A percentile compares a stretch with the other conserved stretches of the same genome.
Conservation (phyloP, 1,140 invertebrate species). For the Stenopsyche tienmushanensis region DNA sequence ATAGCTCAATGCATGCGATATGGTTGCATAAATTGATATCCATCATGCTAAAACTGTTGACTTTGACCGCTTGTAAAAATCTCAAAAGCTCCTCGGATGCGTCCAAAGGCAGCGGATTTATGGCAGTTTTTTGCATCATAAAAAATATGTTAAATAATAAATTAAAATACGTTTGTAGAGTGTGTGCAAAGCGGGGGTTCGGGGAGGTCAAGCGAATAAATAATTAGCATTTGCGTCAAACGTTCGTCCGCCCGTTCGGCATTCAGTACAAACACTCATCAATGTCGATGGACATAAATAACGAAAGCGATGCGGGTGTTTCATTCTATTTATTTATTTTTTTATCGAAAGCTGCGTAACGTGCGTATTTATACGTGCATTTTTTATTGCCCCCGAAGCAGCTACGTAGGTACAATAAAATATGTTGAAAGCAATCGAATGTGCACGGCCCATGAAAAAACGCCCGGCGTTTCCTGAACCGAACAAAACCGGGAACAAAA, state of each 20-base stretch:
- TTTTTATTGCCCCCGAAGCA: neutral
- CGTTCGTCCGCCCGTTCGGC: too few relatives aligned
- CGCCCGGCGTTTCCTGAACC: conserved; percentile 21
- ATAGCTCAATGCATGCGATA: too few relatives aligned
- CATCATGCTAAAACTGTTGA: too few relatives aligned
- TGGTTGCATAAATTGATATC: too few relatives aligned
- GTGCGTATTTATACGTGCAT: conserved; percentile 6
- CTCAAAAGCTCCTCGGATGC: neutral
- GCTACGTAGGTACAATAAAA: neutral
- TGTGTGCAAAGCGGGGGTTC: too few relatives aligned
- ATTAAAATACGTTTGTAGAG: too few relatives aligned
- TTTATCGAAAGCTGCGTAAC: too few relatives aligned
- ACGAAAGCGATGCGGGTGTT: neutral
- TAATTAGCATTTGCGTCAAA: too few relatives aligned
- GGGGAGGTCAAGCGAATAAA: too few relatives aligned
- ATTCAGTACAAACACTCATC: neutral
- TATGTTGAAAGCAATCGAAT: conserved; percentile 18
- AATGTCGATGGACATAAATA: neutral
- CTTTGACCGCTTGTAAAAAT: too few relatives aligned
- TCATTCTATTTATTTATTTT: conserved; percentile 19
- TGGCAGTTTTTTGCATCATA: neutral
- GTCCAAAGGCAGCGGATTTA: neutral
- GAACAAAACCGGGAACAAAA: conserved; percentile 23
- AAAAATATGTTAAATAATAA: too few relatives aligned
- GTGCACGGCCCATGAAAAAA: conserved; percentile 22